Conservation (phyloP, 2,888 invertebrate genomes). For the Lapara coniferarum region DNA sequence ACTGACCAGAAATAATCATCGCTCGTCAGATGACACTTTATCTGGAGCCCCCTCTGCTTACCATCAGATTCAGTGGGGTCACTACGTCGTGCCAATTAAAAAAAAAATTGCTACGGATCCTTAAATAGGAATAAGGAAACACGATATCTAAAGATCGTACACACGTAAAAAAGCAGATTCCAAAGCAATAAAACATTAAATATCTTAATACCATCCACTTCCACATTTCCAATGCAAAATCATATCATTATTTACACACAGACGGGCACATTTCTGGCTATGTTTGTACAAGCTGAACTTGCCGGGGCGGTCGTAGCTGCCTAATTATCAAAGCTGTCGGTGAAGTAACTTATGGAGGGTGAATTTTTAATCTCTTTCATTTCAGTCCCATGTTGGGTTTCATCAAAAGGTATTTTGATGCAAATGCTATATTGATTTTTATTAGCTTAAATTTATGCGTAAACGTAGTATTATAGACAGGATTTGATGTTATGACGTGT, state of each 20-base stretch:
- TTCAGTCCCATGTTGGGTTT: slow-evolving; percentile 44
- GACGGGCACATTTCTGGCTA: slow-evolving; percentile 14
- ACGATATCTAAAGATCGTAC: not conserved
- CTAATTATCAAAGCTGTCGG: slow-evolving; percentile 58
- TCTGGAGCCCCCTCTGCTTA: too few species aligned
- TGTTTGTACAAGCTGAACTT: slow-evolving; percentile 17
- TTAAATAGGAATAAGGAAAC: too few species aligned
- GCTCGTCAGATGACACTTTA: too few species aligned
- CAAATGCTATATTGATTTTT: slow-evolving; percentile 48
- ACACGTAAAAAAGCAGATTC: too few species aligned
- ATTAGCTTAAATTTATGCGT: slow-evolving; percentile 42
- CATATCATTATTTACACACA: slow-evolving; percentile 11
- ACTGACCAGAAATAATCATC: too few species aligned
- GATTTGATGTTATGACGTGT: not conserved
- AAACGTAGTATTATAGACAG: slow-evolving; percentile 33
- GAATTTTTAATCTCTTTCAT: slow-evolving; percentile 57
- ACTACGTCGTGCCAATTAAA: too few species aligned
- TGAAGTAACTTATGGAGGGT: slow-evolving; percentile 53
- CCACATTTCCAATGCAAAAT: slow-evolving; percentile 12
- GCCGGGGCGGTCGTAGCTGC: slow-evolving; percentile 43
- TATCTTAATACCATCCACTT: not conserved
- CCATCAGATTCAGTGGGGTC: too few species aligned
- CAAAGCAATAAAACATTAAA: not conserved
- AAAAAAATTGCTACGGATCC: too few species aligned
- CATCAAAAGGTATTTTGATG: slow-evolving; percentile 49